phyloP scores from a whole-genome alignment of 2,888 invertebrate species.

The Cryptus armator region DNA sequence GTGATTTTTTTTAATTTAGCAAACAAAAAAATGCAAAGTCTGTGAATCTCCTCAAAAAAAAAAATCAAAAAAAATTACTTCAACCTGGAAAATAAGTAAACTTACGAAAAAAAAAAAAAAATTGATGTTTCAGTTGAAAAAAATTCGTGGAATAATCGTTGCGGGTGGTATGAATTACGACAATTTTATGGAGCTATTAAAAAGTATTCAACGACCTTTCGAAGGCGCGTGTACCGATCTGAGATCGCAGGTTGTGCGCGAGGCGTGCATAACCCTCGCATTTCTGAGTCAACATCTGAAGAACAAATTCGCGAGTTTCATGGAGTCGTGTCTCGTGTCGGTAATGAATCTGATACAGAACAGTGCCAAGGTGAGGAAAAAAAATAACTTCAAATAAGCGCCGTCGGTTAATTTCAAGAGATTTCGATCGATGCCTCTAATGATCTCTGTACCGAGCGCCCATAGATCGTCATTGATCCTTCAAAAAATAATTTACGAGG shows the following conservation, averaged over 20 bases:
- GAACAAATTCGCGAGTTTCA: conserved; percentile 94
- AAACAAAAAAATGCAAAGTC: too few species aligned
- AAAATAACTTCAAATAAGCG: not conserved
- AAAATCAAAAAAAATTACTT: too few species aligned
- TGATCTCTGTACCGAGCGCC: not conserved
- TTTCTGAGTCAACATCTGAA: conserved; percentile 95
- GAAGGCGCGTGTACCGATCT: conserved; percentile 94
- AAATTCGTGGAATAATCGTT: conserved; percentile 92
- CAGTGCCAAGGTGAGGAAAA: conserved; percentile 93
- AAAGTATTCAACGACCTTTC: conserved; percentile 93
- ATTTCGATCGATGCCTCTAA: not conserved
- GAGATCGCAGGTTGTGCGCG: conserved; percentile 97
- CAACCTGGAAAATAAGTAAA: too few species aligned
- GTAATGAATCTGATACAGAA: conserved; percentile 97
- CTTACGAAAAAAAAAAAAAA: too few species aligned
- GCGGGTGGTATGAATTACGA: conserved; percentile 92
- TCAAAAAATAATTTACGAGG: conserved; percentile 70
- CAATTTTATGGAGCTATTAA: conserved; percentile 91
- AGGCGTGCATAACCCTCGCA: conserved; percentile 97
- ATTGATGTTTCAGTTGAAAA: conserved; percentile 89
- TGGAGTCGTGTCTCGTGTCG: conserved; percentile 92
- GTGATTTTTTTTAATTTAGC: too few species aligned
- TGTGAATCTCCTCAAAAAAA: too few species aligned
- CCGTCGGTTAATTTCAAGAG: not conserved
- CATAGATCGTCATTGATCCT: conserved; percentile 55